Percentiles rank a stretch among this genome's conserved stretches.
These are phyloP conservation scores for Spodoptera frugiperda DNA, from an alignment of 1,140 invertebrate genomes.

Conservation along the genomic window DNA sequence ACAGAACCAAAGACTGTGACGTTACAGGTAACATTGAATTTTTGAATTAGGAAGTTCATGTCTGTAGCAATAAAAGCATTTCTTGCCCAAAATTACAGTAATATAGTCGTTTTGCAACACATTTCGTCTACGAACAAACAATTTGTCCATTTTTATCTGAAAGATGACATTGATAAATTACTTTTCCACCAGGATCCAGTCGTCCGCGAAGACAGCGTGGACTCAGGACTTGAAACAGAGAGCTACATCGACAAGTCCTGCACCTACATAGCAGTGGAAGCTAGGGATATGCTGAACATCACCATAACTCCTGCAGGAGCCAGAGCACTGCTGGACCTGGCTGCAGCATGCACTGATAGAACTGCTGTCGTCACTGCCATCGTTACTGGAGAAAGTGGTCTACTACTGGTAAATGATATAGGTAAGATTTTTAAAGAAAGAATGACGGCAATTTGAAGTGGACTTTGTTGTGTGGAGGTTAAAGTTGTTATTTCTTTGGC, in stretches of 20 bases:
- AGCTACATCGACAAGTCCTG: slow-evolving; percentile 84
- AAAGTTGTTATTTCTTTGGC: no score
- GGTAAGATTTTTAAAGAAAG: slow-evolving; percentile 62
- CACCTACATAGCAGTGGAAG: slow-evolving; percentile 89
- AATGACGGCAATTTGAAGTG: neutral
- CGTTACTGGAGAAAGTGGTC: slow-evolving; percentile 62
- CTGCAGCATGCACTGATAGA: slow-evolving; percentile 85
- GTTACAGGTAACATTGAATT: slow-evolving; percentile 62
- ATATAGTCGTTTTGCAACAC: no score
- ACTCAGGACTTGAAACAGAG: slow-evolving; percentile 84
- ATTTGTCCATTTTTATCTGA: no score
- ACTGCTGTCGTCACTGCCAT: slow-evolving; percentile 70
- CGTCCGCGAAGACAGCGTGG: slow-evolving; percentile 72
- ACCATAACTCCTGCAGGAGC: slow-evolving; percentile 89
- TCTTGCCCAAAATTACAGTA: no score
- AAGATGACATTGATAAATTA: no score
- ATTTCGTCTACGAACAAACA: no score
- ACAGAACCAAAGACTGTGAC: slow-evolving; percentile 71
- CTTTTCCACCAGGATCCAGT: slow-evolving; percentile 65
- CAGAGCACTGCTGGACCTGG: slow-evolving; percentile 88
- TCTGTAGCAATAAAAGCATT: no score
- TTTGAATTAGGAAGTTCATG: no score
- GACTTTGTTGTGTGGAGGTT: no score
- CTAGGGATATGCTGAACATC: slow-evolving; percentile 89
- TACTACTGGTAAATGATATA: slow-evolving; percentile 86